A percentile compares a stretch with the other conserved stretches of the same genome.
Conservation (phyloP, 2,888 invertebrate species). For the Tachina lurida region DNA sequence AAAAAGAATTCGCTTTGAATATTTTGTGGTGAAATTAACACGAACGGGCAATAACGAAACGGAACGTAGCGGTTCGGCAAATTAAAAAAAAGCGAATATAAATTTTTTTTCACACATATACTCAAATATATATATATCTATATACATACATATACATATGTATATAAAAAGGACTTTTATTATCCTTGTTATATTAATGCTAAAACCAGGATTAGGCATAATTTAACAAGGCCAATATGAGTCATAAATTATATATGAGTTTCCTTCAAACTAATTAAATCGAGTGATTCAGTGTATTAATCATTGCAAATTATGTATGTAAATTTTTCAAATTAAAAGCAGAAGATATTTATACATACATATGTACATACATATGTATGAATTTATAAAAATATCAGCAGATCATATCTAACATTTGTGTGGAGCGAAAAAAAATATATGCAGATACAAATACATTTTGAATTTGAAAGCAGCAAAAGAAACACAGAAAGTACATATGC, state of each 20-base stretch:
- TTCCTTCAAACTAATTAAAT: constrained; percentile 8
- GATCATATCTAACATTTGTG: constrained; percentile 44
- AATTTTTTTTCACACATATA: background rate
- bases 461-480: constrained; percentile 32
- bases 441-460: constrained; percentile 32
- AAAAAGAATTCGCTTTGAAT: constrained; percentile 61
- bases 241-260: constrained; percentile 32
- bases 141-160: background rate
- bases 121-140: background rate
- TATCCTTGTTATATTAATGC: constrained; percentile 68
- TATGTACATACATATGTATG: background rate
- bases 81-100: constrained; percentile 22
- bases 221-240: constrained; percentile 65
- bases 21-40: constrained; percentile 37
- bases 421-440: constrained; percentile 28
- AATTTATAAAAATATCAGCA: constrained; percentile 26
- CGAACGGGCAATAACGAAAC: constrained; percentile 18
- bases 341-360: background rate
- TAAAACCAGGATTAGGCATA: constrained; percentile 70
- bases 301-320: constrained; percentile 43
- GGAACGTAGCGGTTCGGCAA: constrained; percentile 25
- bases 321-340: background rate
- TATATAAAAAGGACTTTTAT: constrained; percentile 48
- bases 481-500: constrained; percentile 1
- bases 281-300: constrained; percentile 63